Evolutionary conservation across 2,113 vertebrate species (phyloP).

Genomic region (Sterna hirundo): DNA sequence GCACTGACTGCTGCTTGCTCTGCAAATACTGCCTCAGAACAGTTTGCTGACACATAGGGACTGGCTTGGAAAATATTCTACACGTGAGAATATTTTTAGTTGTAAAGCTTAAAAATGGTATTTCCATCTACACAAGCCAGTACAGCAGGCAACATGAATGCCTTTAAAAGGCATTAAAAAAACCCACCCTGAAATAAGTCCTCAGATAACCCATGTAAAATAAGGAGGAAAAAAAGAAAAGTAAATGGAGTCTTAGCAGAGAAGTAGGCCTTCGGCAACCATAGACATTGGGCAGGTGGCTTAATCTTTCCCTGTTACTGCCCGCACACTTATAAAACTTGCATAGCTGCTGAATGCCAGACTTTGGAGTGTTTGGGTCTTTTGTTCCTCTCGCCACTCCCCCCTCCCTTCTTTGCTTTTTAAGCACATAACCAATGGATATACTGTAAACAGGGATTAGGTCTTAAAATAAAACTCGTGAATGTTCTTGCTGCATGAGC

Average conservation of each 20-base stretch:
- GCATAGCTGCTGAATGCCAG: background rate
- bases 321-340: background rate
- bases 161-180: background rate
- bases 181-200: background rate
- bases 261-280: background rate
- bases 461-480: background rate
- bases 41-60: background rate
- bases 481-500: background rate
- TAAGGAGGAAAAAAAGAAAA: background rate
- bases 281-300: background rate
- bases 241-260: background rate
- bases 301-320: background rate
- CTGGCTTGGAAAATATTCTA: background rate
- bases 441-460: background rate
- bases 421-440: background rate
- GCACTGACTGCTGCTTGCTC: background rate
- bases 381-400: background rate
- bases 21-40: background rate
- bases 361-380: background rate
- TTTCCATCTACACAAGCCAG: background rate
- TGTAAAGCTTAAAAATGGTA: background rate
- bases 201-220: background rate
- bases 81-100: background rate
- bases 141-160: background rate
- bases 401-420: accelerated